Evolutionary conservation across 2,888 invertebrate genomes (phyloP), one percentile per base, ranked within the genome.

Genomic region (Drosophila birchii): DNA sequence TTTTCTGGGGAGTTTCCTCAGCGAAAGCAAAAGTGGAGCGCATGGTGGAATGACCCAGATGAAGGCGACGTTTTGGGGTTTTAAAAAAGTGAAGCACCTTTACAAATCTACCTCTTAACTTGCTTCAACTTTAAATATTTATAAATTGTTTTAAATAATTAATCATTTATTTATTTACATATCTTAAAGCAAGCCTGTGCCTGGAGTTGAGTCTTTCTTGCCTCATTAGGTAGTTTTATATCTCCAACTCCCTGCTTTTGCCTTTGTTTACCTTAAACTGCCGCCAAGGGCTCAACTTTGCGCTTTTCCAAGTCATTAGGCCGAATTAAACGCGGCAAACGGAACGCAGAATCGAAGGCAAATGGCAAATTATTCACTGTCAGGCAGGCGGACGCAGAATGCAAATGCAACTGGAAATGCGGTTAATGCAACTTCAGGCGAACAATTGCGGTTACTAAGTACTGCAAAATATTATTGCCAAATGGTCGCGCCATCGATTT

Each of bases 311-410:
- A 81, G 81, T 84, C 83, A 84, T 84, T 84, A 86, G 81, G 70
- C 80, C 62, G 71, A 78, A 73, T 86, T 80, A 82, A 80, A 76
- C 47, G 70, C 62, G 67, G 69, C 62, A 23, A 57, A 77, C 53
- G 49, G 53, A 78, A 64, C 63, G 61, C 58, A 69, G 68, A 80
- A 79, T 76, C 77, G 78, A 78, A 80, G 79, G 75, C 78, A 88
- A 89, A 86, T 78, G 75, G 75, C 79, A 88, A 90, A 89, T 89
- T 90, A 89, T 80, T 89, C 88, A 89, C 83, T 89, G 89, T 90
- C 90, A 86, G 86, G 74, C 78, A 75, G 56, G 38, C 41, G 32
- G 43, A 70, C 60, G 75, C 69, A 61, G 79, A 82, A 77, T 59
- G 63, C 69, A 47, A 76, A 76, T 32, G 53, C 53, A 64, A 41